Conservation (phyloP, 2,113 vertebrate species). For the Anser cygnoides region DNA sequence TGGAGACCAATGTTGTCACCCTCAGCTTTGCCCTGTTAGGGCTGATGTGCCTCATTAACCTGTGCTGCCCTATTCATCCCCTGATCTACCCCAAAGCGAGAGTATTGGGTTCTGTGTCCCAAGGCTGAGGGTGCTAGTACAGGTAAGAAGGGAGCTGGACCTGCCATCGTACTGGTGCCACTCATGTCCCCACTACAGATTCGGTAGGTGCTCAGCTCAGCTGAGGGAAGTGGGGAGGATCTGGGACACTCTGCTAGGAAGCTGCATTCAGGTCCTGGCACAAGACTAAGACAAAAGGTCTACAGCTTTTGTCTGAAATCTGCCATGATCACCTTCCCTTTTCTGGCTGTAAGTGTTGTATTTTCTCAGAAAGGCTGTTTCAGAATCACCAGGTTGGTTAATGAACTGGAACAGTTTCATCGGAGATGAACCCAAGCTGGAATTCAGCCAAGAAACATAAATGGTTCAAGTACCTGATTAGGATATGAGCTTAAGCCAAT, state of each 20-base stretch:
- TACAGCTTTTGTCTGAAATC: background rate
- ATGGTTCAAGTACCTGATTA: conserved; percentile 48
- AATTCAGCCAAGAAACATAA: conserved; percentile 40
- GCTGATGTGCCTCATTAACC: background rate
- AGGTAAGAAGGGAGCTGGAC: background rate
- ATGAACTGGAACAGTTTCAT: conserved; percentile 33
- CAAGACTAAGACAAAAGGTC: background rate
- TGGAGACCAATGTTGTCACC: background rate
- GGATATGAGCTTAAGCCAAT: conserved; percentile 35
- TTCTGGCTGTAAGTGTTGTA: background rate
- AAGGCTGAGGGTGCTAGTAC: background rate
- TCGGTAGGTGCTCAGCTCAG: background rate
- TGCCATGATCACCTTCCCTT: background rate
- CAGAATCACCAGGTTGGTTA: conserved; percentile 24
- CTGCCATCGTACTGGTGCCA: fast-evolving
- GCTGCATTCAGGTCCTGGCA: background rate
- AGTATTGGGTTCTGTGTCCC: background rate
- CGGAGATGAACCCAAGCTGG: background rate
- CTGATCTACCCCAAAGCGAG: background rate
- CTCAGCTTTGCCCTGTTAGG: background rate
- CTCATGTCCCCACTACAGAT: background rate
- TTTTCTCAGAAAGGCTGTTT: conserved; percentile 1
- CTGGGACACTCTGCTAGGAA: background rate
- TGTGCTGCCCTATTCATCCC: background rate
- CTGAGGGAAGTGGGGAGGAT: background rate